Evolutionary conservation across 2,113 vertebrate genomes (phyloP), one percentile per base, ranked within the genome.

Genomic region (Ptilorrhoa leucosticta): DNA sequence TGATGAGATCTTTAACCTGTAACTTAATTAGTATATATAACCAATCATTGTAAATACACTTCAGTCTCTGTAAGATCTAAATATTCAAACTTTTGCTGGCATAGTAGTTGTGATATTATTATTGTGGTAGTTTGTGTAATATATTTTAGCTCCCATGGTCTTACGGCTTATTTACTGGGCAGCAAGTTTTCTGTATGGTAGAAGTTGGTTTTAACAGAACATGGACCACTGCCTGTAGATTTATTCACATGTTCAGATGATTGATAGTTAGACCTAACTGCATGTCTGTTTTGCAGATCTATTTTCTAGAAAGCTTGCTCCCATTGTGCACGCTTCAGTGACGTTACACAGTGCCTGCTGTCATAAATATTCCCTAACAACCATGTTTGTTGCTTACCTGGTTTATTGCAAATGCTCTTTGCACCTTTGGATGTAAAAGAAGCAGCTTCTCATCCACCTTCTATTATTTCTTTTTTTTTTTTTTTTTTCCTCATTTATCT

Each of bases 311-410:
- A 95, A 96, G 73, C 93, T 91, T 24, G n/a, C 56, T 96, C 73
- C 83, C 56, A 73, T 96, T 95, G 88, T 95, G 80, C 89, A 87
- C 57, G 95, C 97, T 95, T 95, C 93, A 84, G 75, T 89, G 96
- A 97, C 93, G 96, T 90, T 94, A 94, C 64, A 45, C 44, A 72
- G 88, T 93, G 63, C 69, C 83, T 27, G 75, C 97, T 96, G 94
- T 95, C 96, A 96, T 86, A 95, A 97, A 96, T 97, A 96, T 92
- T 95, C 90, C 91, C 84, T 94, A 93, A 85, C 94, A 87, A 76
- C 91, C 65, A 30, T 10, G 35, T 97, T 93, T 93, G 94, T 94
- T 97, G 92, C 94, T 97, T 96, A 92, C 93, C 78, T 95, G 96
- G 93, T 94, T 96, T 97, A 92, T 64, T 96, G 93, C 94, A 93